Evolutionary conservation across 1,140 invertebrate species (phyloP).

Genomic region (Liolophura sinensis): DNA sequence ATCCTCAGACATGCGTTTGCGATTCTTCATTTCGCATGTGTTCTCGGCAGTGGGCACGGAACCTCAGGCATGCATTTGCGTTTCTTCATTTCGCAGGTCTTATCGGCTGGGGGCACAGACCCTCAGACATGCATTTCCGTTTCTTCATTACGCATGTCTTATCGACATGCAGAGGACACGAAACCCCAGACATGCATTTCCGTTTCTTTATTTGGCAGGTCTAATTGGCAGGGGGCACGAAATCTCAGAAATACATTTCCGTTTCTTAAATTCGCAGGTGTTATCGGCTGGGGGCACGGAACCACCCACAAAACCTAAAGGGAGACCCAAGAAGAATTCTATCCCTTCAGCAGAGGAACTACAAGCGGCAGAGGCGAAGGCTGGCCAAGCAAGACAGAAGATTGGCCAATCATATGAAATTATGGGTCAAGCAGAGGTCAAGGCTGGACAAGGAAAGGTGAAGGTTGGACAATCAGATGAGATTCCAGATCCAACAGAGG

Average conservation of each 20-base stretch:
- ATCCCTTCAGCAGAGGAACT: slow-evolving; percentile 6
- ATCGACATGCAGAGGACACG: too few relatives aligned
- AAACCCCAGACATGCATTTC: too few relatives aligned
- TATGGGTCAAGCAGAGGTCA: too few relatives aligned
- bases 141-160: too few relatives aligned
- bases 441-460: too few relatives aligned
- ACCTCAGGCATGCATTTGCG: background rate
- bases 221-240: too few relatives aligned
- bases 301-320: slow-evolving; percentile 61
- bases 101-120: background rate
- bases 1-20: too few relatives aligned
- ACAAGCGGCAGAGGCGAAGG: too few relatives aligned
- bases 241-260: background rate
- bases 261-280: slow-evolving; percentile 40
- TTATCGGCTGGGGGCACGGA: slow-evolving; percentile 56
- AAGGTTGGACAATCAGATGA: too few relatives aligned
- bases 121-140: background rate
- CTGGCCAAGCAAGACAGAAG: too few relatives aligned
- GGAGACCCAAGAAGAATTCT: slow-evolving; percentile 57
- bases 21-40: background rate
- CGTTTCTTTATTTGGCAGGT: background rate
- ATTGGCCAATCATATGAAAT: too few relatives aligned
- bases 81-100: background rate
- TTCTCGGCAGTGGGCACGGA: background rate
- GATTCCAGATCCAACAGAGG: too few relatives aligned